Evolutionary conservation across 2,888 invertebrate genomes (phyloP).

Genomic region (Pilophorus perplexus): DNA sequence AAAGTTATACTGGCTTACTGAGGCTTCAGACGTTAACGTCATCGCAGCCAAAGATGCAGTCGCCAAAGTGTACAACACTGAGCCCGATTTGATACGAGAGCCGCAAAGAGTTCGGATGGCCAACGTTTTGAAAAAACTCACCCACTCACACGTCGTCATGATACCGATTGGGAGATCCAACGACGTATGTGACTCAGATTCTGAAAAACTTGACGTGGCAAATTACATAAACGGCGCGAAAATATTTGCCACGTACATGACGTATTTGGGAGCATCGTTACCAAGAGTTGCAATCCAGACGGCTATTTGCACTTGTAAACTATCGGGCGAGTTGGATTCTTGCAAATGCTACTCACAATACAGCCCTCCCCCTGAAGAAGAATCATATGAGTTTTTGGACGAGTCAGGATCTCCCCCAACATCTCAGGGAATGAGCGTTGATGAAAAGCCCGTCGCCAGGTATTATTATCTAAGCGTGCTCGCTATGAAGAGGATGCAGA

Average conservation of each 20-base stretch:
- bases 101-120: slow-evolving; percentile 9
- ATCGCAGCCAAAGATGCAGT: slow-evolving; percentile 13
- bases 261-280: not conserved
- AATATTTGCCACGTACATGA: slow-evolving; percentile 6
- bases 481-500: too few species aligned
- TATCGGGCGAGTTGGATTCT: not conserved
- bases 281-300: not conserved
- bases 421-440: too few species aligned
- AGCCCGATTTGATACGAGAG: slow-evolving; percentile 3
- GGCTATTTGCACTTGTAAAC: not conserved
- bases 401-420: too few species aligned
- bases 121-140: not conserved
- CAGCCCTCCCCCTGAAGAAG: too few species aligned
- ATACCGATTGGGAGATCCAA: not conserved
- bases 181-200: not conserved
- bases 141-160: not conserved
- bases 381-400: too few species aligned
- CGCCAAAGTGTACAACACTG: not conserved
- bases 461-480: too few species aligned
- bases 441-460: too few species aligned
- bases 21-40: not conserved
- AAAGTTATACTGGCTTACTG: slow-evolving; percentile 23
- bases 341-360: slow-evolving; percentile 2
- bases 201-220: slow-evolving; percentile 15
- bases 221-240: slow-evolving; percentile 26